phyloP scores from a whole-genome alignment of 2,113 vertebrate genomes.

The Chloroceryle aenea region DNA sequence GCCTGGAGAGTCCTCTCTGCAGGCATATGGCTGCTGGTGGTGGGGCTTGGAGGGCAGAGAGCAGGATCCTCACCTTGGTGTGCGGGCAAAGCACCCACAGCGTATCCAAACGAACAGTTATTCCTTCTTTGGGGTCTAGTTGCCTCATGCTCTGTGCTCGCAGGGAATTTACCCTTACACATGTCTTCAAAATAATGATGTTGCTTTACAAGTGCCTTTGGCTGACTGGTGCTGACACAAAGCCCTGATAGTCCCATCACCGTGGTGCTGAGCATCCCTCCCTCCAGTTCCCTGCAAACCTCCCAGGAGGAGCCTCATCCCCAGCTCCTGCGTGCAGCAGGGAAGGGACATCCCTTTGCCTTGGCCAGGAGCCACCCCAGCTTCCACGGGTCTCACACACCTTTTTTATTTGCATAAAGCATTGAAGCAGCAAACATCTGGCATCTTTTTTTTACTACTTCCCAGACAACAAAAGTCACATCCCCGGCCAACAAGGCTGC shows the following conservation, averaged over 20 bases:
- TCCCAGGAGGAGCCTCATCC: not conserved
- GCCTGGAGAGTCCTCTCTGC: not conserved
- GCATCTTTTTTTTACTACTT: not conserved
- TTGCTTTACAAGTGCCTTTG: not conserved
- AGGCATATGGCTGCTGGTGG: not conserved
- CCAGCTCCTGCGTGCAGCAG: fast-evolving
- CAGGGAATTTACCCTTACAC: fast-evolving
- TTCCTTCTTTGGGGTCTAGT: not conserved
- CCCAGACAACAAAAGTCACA: not conserved
- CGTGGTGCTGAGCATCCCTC: not conserved
- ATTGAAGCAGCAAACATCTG: not conserved
- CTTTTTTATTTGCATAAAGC: not conserved
- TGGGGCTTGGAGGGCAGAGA: not conserved
- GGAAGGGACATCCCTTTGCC: not conserved
- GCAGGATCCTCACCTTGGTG: not conserved
- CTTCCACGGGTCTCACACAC: not conserved
- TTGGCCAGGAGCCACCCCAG: not conserved
- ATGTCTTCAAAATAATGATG: not conserved
- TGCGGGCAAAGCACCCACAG: not conserved
- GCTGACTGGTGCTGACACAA: not conserved
- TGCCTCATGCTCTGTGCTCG: not conserved
- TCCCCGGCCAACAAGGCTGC: fast-evolving
- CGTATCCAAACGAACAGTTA: not conserved
- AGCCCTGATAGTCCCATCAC: not conserved
- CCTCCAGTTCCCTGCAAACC: not conserved